Evolutionary conservation across 2,113 vertebrate genomes (phyloP), one percentile per base, ranked within the genome.

Genomic region (Empidonax alnorum): DNA sequence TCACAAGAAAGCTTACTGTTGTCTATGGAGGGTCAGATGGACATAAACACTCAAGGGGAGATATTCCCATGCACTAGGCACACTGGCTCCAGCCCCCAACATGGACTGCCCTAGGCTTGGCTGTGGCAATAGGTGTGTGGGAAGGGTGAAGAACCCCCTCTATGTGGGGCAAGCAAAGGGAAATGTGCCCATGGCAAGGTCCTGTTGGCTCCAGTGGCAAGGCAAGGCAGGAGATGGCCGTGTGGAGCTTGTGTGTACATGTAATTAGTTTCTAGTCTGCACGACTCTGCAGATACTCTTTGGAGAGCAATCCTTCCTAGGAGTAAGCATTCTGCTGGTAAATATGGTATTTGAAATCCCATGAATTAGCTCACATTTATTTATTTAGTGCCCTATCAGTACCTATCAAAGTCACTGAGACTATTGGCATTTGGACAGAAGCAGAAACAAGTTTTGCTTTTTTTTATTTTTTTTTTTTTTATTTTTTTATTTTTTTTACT

Each of bases 81-180:
- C 0, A 0, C 35, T 49, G 39, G 5, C 9, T 80, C 14, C 65
- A 80, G 41, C 22, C 33, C 46, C 12, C 0, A 0, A 12, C 28
- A 9, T 39, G 31, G 15, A 19, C 5, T 58, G 77, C 12, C 19
- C 13, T 5, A 0, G 2, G 35, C 27, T 69, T 17, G 47, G 13
- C 3, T 1, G 0, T 23, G 13, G 14, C 0, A 1, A 24, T 25
- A 1, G 10, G 3, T 7, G 4, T n/a, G 31, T 14, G 25, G 33
- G 37, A 67, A 50, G 1, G 28, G 33, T 5, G 18, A 61, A 21
- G 10, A 22, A 3, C 6, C 4, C 15, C 23, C 42, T 25, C 14
- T 46, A 8, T 10, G 35, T 49, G n/a, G 13, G 22, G 20, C 15
- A 16, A 74, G 9, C 31, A 74, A 46, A 84, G 4, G 28, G 42